Evolutionary conservation across 2,888 invertebrate species (phyloP).

Genomic region (Hesperia comma): DNA sequence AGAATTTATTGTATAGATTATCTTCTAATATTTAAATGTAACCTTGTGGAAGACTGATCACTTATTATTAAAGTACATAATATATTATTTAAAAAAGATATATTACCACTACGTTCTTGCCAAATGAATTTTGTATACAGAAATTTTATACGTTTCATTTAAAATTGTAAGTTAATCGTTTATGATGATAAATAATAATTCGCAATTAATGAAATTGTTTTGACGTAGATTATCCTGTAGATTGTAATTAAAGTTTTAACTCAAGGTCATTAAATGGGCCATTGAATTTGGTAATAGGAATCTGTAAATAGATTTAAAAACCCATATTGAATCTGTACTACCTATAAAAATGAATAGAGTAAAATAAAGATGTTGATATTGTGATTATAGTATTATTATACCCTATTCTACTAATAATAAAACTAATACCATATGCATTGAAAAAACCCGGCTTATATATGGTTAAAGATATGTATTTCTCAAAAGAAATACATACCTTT

Average conservation of each 20-base stretch:
- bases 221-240: conserved; percentile 26
- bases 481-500: too few species aligned
- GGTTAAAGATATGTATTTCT: too few species aligned
- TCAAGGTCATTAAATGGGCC: conserved; percentile 14
- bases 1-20: conserved; percentile 47
- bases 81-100: conserved; percentile 26
- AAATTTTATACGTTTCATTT: conserved; percentile 16
- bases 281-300: conserved; percentile 17
- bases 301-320: conserved; percentile 50
- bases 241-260: conserved; percentile 25
- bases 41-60: conserved; percentile 75
- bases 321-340: conserved; percentile 45
- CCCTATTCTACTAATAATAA: conserved; percentile 8
- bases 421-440: too few species aligned
- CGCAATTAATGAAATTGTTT: conserved; percentile 12
- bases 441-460: too few species aligned
- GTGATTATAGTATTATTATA: conserved; percentile 42
- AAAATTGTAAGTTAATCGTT: not conserved
- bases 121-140: conserved; percentile 33
- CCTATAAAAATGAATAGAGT: conserved; percentile 52
- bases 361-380: conserved; percentile 66
- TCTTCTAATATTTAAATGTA: conserved; percentile 51
- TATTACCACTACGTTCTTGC: conserved; percentile 25
- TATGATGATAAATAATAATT: conserved; percentile 6
- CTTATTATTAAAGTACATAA: conserved; percentile 41